Base-by-base conservation (phyloP, 2,797 vertebrate species). In the Silurus aristotelis region DNA sequence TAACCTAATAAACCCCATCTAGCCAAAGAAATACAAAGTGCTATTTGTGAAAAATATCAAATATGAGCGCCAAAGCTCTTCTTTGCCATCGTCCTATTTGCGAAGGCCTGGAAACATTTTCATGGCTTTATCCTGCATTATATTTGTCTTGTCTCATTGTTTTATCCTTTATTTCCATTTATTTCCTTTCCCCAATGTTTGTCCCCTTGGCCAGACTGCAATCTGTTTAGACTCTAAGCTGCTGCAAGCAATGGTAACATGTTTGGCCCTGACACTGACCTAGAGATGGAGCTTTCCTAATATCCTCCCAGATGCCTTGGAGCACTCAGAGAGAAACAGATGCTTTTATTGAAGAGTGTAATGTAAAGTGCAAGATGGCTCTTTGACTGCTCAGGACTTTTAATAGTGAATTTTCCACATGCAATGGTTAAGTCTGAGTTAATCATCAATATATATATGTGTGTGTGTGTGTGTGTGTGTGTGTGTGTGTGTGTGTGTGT, bases 191-290 rank as follows among this genome's bases (percentile, higher is more conserved):
- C 7, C 68, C 22, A 38, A 71, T 84, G 87, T 83, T 38, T 73
- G 83, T 89, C 83, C 67, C 86, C 85, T 90, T 91, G 88, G 86
- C 84, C 82, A 90, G 87, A 89, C 63, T 15, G 77, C 55, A 31
- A 63, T 78, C 66, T 86, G 72, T 86, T 86, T 70, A 67, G 72
- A 76, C 80, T 46, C 31, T 60, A 90, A 91, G 91, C 90, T 90
- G 83, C 85, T 87, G 25, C 13, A 17, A 82, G 84, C 79, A 48
- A 82, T 77, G 80, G 63, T 77, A 86, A 61, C 72, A 82, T 75
- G 58, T 70, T 86, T 79, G 48, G 66, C 63, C n/a, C 15, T 80
- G 22, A 80, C 22, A n/a, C 78, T 27, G 91, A 92, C 90, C 91
- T 3, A 0, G 43, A 80, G 92, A 90, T 92, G 89, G 88, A 90